Evolutionary conservation across 2,797 vertebrate species (phyloP), one percentile per base, ranked within the genome.

Genomic region (Cynodonichthys magdalenae): DNA sequence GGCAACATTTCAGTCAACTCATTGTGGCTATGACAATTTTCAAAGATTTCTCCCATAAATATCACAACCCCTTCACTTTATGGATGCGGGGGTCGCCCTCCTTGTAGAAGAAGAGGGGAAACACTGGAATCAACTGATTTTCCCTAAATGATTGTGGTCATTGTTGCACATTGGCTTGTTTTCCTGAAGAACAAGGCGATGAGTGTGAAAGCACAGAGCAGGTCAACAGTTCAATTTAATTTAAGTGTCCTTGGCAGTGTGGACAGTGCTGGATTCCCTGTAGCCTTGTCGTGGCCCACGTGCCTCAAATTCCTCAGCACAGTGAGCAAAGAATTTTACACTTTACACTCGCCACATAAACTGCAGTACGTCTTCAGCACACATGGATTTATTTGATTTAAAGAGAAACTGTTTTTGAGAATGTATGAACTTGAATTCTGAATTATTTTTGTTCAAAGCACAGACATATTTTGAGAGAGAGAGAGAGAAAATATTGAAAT

Each of bases 401-500:
- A 86, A 85, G 73, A 74, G 64, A 81, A 72, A 87, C 63, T 66
- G 69, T 69, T 85, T 90, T 87, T 88, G 80, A 84, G 88, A 93
- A 93, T 92, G 85, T 92, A 88, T 91, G 87, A 94, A 93, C 93
- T 94, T 94, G 92, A 94, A 94, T 92, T 94, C 92, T 94, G 91
- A 93, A 92, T 93, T 93, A 94, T 94, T 83, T 63, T 77, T 64
- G 76, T 85, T 83, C 85, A 90, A 93, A 94, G 93, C 92, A 93
- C 93, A 94, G 86, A 85, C 80, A 81, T 90, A 89, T 90, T 92
- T 91, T 90, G 75, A 88, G 77, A 87, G 78, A 80, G 80, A 81
- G 74, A 88, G 77, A 87, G 76, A 80, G 80, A 81, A 82, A 64
- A 86, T 84, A 82, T 91, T 87, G 92, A 87, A 89, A 92, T 90